A percentile compares a stretch with the other conserved stretches of the same genome.
These are phyloP conservation scores for Leptopilina drosophilae DNA, from an alignment of 2,888 invertebrate species.

Conservation along the genomic window DNA sequence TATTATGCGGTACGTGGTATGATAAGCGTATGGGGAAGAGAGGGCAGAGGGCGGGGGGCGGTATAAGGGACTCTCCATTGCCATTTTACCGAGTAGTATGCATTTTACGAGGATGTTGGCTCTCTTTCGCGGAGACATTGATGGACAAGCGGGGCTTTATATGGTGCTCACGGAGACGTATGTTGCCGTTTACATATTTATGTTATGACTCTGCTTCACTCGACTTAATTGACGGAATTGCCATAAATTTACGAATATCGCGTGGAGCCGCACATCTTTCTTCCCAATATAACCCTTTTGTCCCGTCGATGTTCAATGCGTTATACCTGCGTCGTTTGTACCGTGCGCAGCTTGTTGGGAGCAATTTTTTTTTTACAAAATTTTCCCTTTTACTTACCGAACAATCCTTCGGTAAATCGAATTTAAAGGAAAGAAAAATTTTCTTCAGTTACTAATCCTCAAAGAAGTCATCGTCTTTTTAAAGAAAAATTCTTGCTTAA, in stretches of 20 bases:
- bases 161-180: constrained; percentile 67
- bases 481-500: too few relatives aligned
- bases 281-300: constrained; percentile 7
- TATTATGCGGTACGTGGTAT: constrained; percentile 63
- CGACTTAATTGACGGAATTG: constrained; percentile 76
- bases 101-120: constrained; percentile 71
- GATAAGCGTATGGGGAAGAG: constrained; percentile 72
- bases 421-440: too few relatives aligned
- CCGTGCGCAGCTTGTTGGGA: not conserved
- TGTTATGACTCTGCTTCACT: constrained; percentile 74
- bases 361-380: not conserved
- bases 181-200: constrained; percentile 75
- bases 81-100: constrained; percentile 66
- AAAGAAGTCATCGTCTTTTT: too few relatives aligned
- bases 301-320: not conserved
- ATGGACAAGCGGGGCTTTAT: constrained; percentile 76
- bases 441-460: too few relatives aligned
- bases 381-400: not conserved
- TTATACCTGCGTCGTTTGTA: constrained; percentile 4
- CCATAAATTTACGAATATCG: constrained; percentile 74
- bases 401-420: not conserved
- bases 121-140: constrained; percentile 73
- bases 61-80: constrained; percentile 48
- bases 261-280: constrained; percentile 40
- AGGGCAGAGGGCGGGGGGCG: constrained; percentile 12